phyloP scores from a whole-genome alignment of 2,888 invertebrate species.

The Mechanitis mazaeus region DNA sequence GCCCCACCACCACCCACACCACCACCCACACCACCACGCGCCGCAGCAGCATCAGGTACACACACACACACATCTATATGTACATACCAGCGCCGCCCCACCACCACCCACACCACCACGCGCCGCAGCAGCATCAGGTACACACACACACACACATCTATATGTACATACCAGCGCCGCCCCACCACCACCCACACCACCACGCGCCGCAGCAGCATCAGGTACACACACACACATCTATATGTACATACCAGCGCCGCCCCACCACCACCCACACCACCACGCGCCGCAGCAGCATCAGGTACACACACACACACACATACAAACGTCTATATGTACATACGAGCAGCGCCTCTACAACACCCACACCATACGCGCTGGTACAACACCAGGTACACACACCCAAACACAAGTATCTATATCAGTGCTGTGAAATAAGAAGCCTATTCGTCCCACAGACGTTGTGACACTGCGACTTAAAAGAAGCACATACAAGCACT shows the following conservation, averaged over 20 bases:
- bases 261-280: constrained; percentile 10
- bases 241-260: constrained; percentile 7
- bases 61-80: too few relatives aligned
- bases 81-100: too few relatives aligned
- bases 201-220: constrained; percentile 67
- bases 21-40: too few relatives aligned
- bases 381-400: constrained; percentile 50
- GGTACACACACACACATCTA: constrained; percentile 44
- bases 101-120: too few relatives aligned
- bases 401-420: constrained; percentile 77
- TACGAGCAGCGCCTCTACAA: constrained; percentile 80
- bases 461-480: too few relatives aligned
- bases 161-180: constrained; percentile 85
- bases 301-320: constrained; percentile 7
- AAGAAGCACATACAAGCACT: constrained; percentile 34
- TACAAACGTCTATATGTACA: constrained; percentile 75
- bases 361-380: constrained; percentile 73
- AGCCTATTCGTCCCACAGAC: too few relatives aligned
- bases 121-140: too few relatives aligned
- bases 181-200: constrained; percentile 70
- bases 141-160: too few relatives aligned
- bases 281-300: constrained; percentile 11
- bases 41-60: too few relatives aligned
- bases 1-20: too few relatives aligned
- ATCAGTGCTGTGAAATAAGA: constrained; percentile 64